Percentiles rank a stretch among this genome's conserved stretches.
Conservation (phyloP, 2,113 vertebrate species). For the Falco punctatus region DNA sequence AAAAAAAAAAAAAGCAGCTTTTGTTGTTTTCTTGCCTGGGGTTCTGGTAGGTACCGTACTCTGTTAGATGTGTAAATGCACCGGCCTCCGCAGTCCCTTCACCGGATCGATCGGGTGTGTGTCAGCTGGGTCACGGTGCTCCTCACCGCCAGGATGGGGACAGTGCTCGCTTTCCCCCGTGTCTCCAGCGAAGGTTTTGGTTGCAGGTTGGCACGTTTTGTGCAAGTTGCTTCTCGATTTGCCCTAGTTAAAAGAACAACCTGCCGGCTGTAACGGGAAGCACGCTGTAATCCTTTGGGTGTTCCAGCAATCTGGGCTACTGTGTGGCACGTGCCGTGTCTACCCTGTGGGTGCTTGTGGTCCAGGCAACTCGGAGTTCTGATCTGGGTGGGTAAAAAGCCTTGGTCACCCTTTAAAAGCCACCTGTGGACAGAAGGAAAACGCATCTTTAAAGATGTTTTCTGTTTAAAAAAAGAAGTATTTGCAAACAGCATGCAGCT, state of each 20-base stretch:
- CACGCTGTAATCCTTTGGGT: not conserved
- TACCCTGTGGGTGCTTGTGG: too few relatives aligned
- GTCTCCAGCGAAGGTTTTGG: not conserved
- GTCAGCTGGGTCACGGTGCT: not conserved
- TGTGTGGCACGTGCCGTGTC: fast-evolving
- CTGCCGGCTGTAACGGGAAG: not conserved
- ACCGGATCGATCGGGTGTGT: not conserved
- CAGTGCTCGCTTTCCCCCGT: not conserved
- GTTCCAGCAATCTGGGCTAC: not conserved
- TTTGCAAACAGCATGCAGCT: not conserved
- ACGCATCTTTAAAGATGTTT: not conserved
- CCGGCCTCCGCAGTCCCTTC: not conserved
- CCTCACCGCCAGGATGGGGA: too few relatives aligned
- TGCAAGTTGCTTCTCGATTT: too few relatives aligned
- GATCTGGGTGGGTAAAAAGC: too few relatives aligned
- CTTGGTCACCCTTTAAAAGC: not conserved
- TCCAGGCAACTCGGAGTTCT: not conserved
- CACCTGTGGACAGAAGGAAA: not conserved
- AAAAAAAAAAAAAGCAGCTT: not conserved
- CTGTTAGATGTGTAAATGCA: fast-evolving
- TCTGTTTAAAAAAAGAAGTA: not conserved
- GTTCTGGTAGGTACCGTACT: not conserved
- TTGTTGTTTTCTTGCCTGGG: not conserved
- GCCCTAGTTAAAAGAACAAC: too few relatives aligned
- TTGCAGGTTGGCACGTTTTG: too few relatives aligned